Evolutionary conservation across 2,888 invertebrate genomes (phyloP), one percentile per base, ranked within the genome.

Genomic region (Doris montereyensis): DNA sequence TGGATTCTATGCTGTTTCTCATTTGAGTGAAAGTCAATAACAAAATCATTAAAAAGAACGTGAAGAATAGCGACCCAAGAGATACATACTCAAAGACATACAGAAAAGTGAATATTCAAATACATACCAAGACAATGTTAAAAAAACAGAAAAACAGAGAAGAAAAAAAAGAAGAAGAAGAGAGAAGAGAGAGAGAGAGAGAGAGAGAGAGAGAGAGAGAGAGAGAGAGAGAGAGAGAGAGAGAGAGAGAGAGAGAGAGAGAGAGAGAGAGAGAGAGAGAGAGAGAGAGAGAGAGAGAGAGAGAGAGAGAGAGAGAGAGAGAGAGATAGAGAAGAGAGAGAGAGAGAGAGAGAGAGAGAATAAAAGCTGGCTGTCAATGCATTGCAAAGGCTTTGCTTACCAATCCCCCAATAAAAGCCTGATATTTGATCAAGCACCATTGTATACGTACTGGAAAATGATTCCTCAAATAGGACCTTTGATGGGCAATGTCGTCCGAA

Each of bases 201-300:
- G 32, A 17, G 73, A 21, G 52, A 41, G 21, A 35, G 57, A 21
- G 71, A 32, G 32, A 41, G 41, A 30, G 30, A 28, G 26, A 30
- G 34, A 26, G 2, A 68, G 72, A 13, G 30, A 21, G 26, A 28
- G 10, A 30, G 57, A 32, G 32, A 60, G 79, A 35, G 68, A 35
- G 41, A 62, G 35, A 60, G 79, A 60, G 34, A 62, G 67, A 68
- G 78, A 62, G 26, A 32, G 41, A 67, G 68, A 52, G 24, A 13
- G 21, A 52, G 68, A 41, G 24, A 67, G 28, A 58, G 70, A 62
- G 35, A 67, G 5, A 74, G 62, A 34, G 68, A n/a, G 17, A 60
- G 68, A 24, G 72, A 70, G 24, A 71, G 28, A 62, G 0, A 67
- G 71, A 26, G 30, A 68, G 62, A 41, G 41, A n/a, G 58, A 67